These are phyloP conservation scores for Thermophis baileyi DNA, from an alignment of 2,113 vertebrate species.

Conservation along the genomic window DNA sequence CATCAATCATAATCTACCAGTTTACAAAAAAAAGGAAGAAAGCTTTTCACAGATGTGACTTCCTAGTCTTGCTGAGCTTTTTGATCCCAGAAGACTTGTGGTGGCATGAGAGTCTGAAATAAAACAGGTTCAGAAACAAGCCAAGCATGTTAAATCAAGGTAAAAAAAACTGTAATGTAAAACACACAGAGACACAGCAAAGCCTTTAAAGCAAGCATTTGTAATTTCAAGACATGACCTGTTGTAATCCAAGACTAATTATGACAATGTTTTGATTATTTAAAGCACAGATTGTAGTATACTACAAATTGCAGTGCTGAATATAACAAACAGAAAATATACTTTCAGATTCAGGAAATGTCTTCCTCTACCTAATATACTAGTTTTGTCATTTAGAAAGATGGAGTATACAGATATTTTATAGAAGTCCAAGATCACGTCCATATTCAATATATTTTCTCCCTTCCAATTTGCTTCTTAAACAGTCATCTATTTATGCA, in stretches of 20 bases:
- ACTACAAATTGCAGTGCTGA: slow-evolving; percentile 43
- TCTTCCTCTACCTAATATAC: neutral
- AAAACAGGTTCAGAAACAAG: slow-evolving; percentile 64
- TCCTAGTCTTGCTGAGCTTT: slow-evolving; percentile 64
- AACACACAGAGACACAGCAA: slow-evolving; percentile 37
- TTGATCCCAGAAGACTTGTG: slow-evolving; percentile 58
- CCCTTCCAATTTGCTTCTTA: neutral
- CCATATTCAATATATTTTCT: neutral
- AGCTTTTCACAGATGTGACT: slow-evolving; percentile 67
- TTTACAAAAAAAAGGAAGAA: slow-evolving; percentile 61
- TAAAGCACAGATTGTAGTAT: slow-evolving; percentile 18
- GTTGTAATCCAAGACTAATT: slow-evolving; percentile 51
- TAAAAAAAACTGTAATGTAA: slow-evolving; percentile 44
- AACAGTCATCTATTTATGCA: neutral
- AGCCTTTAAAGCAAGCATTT: slow-evolving; percentile 50
- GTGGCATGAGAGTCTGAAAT: slow-evolving; percentile 64
- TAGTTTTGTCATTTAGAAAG: neutral
- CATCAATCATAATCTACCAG: slow-evolving; percentile 86
- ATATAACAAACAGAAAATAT: slow-evolving; percentile 41
- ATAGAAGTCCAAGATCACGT: neutral
- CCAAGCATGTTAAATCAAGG: slow-evolving; percentile 64
- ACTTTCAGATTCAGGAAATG: neutral
- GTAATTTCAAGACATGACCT: slow-evolving; percentile 53
- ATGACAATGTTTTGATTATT: slow-evolving; percentile 54
- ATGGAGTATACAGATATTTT: neutral